phyloP scores from a whole-genome alignment of 2,797 vertebrate genomes.

The Chelmon rostratus region DNA sequence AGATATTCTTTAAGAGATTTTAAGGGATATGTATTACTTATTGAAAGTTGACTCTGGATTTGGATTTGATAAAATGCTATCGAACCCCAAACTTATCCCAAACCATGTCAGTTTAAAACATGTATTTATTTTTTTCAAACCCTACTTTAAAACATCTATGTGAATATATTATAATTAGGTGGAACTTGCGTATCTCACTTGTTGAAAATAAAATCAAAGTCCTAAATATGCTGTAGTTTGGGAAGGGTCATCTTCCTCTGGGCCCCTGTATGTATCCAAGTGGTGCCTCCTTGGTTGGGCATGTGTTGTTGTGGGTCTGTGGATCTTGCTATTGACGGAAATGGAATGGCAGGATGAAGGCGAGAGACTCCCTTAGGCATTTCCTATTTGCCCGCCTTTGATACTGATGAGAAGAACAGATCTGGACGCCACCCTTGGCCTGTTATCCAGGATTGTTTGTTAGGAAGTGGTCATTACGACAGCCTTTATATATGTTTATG shows the following conservation, averaged over 20 bases:
- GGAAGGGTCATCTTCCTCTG: background rate
- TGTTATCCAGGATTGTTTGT: slow-evolving; percentile 48
- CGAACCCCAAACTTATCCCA: background rate
- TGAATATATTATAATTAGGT: background rate
- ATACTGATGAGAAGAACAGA: slow-evolving; percentile 63
- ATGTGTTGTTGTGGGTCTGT: slow-evolving; percentile 24
- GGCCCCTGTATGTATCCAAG: background rate
- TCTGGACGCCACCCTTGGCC: slow-evolving; percentile 35
- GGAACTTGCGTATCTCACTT: background rate
- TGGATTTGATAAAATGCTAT: background rate
- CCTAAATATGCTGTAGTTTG: background rate
- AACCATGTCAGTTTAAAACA: background rate
- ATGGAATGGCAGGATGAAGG: slow-evolving; percentile 57
- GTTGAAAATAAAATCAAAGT: slow-evolving; percentile 5
- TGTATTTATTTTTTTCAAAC: background rate
- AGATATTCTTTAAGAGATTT: too few species aligned
- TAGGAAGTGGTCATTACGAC: slow-evolving; percentile 61
- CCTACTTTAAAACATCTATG: background rate
- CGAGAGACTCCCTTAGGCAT: slow-evolving; percentile 57
- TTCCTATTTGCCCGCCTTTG: slow-evolving; percentile 69
- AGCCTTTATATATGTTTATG: slow-evolving; percentile 7
- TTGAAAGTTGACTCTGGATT: too few species aligned
- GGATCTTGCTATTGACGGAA: slow-evolving; percentile 53
- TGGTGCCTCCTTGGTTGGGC: background rate
- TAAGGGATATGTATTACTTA: too few species aligned